Conservation (phyloP, 2,797 vertebrate genomes). For the Crenichthys baileyi region DNA sequence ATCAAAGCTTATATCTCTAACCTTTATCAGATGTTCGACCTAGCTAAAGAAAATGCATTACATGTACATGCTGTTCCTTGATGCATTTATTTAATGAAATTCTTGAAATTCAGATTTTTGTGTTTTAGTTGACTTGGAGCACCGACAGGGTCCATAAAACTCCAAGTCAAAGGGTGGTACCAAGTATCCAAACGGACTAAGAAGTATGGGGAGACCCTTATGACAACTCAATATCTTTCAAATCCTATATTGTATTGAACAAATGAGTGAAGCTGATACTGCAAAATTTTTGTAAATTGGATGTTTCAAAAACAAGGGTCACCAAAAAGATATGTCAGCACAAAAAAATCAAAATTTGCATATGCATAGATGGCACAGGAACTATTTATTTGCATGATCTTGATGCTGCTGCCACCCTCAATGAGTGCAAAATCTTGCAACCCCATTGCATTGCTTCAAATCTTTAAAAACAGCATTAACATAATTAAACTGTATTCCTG, state of each 20-base stretch:
- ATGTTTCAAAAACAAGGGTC: conserved; percentile 16
- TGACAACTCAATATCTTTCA: conserved; percentile 29
- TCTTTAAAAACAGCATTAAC: not conserved
- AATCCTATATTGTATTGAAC: conserved; percentile 17
- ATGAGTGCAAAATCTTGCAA: conserved; percentile 11
- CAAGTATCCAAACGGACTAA: conserved; percentile 28
- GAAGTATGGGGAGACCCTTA: not conserved
- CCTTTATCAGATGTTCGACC: not conserved
- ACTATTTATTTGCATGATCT: not conserved
- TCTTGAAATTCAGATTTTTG: not conserved
- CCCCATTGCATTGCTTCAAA: not conserved
- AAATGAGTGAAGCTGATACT: not conserved
- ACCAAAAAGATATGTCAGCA: conserved; percentile 18
- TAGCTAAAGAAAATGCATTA: not conserved
- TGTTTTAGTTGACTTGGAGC: too few species aligned
- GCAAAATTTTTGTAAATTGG: conserved; percentile 20
- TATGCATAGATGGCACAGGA: not conserved
- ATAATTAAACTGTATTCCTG: conserved; percentile 21
- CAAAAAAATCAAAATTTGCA: conserved; percentile 50
- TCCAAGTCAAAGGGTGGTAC: conserved; percentile 8
- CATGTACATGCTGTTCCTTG: not conserved
- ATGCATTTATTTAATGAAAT: not conserved
- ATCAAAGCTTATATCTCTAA: not conserved
- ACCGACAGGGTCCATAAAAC: not conserved
- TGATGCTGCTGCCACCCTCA: not conserved